Percentiles rank a stretch among this genome's conserved stretches.
Conservation (phyloP, 23 tunicate species). For the Trididemnum clinides region DNA sequence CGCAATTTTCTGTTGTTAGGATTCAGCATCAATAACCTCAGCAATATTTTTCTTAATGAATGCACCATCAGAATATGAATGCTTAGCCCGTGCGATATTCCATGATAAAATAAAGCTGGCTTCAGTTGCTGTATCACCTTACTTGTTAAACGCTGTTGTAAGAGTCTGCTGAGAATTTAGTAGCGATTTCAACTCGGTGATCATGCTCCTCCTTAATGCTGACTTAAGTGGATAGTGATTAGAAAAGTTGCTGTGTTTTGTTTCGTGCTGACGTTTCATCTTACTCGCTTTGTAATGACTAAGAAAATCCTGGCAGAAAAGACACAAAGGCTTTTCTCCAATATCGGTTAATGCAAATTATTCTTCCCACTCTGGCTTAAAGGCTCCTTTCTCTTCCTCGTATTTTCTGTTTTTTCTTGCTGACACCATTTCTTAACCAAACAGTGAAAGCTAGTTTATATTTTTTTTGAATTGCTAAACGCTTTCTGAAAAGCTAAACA, state of each 20-base stretch:
- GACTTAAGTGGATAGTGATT: slow-evolving; percentile 3
- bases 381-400: slow-evolving; percentile 6
- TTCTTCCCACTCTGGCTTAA: slow-evolving; percentile 22
- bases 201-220: slow-evolving; percentile 3
- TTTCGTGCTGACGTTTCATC: background rate
- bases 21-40: slow-evolving; percentile 16
- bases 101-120: background rate
- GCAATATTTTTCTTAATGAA: slow-evolving; percentile 12
- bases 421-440: no score
- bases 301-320: background rate
- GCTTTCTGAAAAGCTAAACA: no score
- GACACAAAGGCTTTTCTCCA: slow-evolving; percentile 29
- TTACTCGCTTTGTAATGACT: slow-evolving; percentile 8
- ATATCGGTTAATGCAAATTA: slow-evolving; percentile 16
- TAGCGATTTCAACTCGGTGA: background rate
- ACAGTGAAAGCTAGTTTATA: no score
- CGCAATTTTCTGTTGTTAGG: slow-evolving; percentile 36
- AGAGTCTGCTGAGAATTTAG: background rate
- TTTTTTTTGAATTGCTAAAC: no score
- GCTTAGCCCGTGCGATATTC: background rate
- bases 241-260: slow-evolving; percentile 14
- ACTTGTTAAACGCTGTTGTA: background rate
- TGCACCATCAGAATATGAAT: slow-evolving; percentile 10
- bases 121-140: slow-evolving; percentile 1
- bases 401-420: background rate